Evolutionary conservation across 2,113 vertebrate genomes (phyloP), one percentile per base, ranked within the genome.

Genomic region (Nansenia antarctica): DNA sequence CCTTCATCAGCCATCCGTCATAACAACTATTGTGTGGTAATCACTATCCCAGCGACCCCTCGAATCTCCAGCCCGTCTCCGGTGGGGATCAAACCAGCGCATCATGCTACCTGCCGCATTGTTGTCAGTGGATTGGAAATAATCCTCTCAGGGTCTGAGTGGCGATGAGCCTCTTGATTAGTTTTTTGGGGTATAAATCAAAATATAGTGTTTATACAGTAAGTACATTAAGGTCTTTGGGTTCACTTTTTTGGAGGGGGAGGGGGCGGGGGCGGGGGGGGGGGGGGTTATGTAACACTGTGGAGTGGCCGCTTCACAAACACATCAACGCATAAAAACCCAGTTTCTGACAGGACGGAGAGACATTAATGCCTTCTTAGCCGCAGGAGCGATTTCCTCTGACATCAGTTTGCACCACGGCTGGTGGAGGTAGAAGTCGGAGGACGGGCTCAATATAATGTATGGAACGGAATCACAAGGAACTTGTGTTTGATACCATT

Each of bases 71-170:
- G 42, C 6, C 14, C 15, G 14, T 47, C 55, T 31, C 4, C 55
- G 26, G n/a, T n/a, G n/a, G n/a, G n/a, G n/a, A n/a, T 63, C 29
- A 65, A n/a, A 31, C 2, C 32, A 45, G 2, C 14, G 7, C 55
- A 31, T 30, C 14, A 30, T 18, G 12, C n/a, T 47, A 47, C 2
- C 42, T 47, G 14, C 14, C 34, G 20, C 68, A 73, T 45, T 63
- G 67, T 39, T 72, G 1, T 55, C 37, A 45, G 24, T 47, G 30
- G 14, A 45, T 15, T 1, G 26, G 14, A 39, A 24, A 18, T 79
- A 74, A 81, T 70, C 62, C 76, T 70, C 32, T 74, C 77, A 65
- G 55, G 66, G 72, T 2, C 66, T 72, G 61, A 75, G 79, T 78
- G 80, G 55, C 34, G 29, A 53, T 11, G 12, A 58, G 31, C n/a